Evolutionary conservation across 1,140 invertebrate species (phyloP).

Genomic region (Dolichoris vasculosae): DNA sequence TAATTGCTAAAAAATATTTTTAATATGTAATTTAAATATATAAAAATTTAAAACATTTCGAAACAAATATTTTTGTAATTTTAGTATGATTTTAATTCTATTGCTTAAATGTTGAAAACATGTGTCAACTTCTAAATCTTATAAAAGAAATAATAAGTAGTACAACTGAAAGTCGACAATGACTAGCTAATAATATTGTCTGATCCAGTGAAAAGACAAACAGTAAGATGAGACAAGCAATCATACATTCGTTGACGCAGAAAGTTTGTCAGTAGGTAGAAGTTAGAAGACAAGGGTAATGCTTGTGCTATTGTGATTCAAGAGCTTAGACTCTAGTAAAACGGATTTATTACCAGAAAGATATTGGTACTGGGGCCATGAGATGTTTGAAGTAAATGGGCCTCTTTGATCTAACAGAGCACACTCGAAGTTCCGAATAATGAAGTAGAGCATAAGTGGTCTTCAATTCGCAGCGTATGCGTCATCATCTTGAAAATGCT

Average conservation of each 20-base stretch:
- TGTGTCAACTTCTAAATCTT: too few relatives aligned
- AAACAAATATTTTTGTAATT: too few relatives aligned
- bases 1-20: too few relatives aligned
- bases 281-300: background rate
- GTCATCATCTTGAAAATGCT: slow-evolving; percentile 13
- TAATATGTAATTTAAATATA: too few relatives aligned
- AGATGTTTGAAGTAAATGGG: slow-evolving; percentile 4
- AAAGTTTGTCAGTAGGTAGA: background rate
- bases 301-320: background rate
- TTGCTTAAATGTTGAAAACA: too few relatives aligned
- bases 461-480: background rate
- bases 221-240: background rate
- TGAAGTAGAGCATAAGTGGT: slow-evolving; percentile 35
- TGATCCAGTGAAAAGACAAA: background rate
- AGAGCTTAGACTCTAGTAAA: background rate
- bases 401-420: slow-evolving; percentile 36
- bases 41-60: too few relatives aligned
- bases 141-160: too few relatives aligned
- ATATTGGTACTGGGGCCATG: background rate
- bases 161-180: too few relatives aligned
- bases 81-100: too few relatives aligned
- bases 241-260: background rate
- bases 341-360: slow-evolving; percentile 3
- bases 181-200: background rate
- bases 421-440: slow-evolving; percentile 31